phyloP scores from a whole-genome alignment of 92 coral and sea anemone species.

The Pocillopora grandis region DNA sequence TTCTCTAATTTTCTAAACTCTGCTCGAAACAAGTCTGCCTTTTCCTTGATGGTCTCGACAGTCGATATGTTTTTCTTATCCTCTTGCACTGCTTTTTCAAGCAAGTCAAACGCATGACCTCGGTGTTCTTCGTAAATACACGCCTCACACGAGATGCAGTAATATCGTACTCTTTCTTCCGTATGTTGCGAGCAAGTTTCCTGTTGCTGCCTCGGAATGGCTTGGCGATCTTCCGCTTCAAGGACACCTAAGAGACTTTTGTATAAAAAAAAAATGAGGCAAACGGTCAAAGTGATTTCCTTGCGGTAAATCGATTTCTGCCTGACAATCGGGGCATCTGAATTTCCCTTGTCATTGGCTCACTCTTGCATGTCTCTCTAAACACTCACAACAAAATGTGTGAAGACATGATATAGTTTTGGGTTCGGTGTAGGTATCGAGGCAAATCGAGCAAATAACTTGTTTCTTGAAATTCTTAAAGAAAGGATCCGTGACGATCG shows the following conservation, averaged over 20 bases:
- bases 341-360: background rate
- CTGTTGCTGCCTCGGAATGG: background rate
- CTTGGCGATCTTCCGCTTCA: conserved; percentile 19
- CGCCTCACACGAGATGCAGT: conserved; percentile 17
- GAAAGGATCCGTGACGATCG: background rate
- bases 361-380: conserved; percentile 1
- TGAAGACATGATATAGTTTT: conserved; percentile 7
- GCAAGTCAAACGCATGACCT: conserved; percentile 4
- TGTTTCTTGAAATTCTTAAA: background rate
- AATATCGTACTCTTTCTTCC: background rate
- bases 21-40: background rate
- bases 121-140: conserved; percentile 12
- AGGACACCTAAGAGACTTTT: background rate
- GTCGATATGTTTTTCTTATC: background rate
- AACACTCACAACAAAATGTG: conserved; percentile 10
- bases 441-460: background rate
- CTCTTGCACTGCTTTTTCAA: conserved; percentile 3
- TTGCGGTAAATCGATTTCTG: background rate
- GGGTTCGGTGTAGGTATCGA: conserved; percentile 4
- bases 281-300: background rate
- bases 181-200: conserved; percentile 10
- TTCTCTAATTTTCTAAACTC: background rate
- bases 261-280: background rate
- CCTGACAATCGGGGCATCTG: background rate
- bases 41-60: conserved; percentile 3